Percentiles rank a stretch among this genome's conserved stretches.
Conservation (phyloP, 2,797 vertebrate species). For the Pseudochirops cupreus region DNA sequence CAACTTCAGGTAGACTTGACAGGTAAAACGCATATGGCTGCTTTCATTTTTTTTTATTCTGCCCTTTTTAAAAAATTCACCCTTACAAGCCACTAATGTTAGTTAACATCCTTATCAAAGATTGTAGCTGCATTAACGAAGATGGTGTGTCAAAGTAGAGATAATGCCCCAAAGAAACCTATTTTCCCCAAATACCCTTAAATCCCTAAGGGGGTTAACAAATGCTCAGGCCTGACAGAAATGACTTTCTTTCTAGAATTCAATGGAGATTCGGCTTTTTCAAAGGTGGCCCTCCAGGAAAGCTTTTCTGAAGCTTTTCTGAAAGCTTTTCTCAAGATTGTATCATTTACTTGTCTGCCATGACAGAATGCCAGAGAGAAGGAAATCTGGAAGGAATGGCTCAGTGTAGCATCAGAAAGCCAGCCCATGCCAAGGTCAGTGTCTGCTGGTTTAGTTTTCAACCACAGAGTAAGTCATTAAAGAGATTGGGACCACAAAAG, state of each 20-base stretch:
- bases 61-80: conserved; percentile 47
- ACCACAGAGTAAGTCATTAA: conserved; percentile 53
- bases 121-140: conserved; percentile 51
- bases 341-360: conserved; percentile 70
- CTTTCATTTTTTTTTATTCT: conserved; percentile 50
- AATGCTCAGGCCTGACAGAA: conserved; percentile 52
- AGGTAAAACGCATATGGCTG: conserved; percentile 49
- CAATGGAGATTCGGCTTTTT: conserved; percentile 67
- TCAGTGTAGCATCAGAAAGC: conserved; percentile 29
- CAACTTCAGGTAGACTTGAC: conserved; percentile 66
- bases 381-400: conserved; percentile 50
- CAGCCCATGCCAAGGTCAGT: conserved; percentile 45
- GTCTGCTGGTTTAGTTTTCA: conserved; percentile 49
- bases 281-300: conserved; percentile 56
- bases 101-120: conserved; percentile 63
- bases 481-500: conserved; percentile 35
- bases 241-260: conserved; percentile 70
- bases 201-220: conserved; percentile 56
- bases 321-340: conserved; percentile 70
- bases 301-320: too few relatives aligned
- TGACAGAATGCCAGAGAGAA: conserved; percentile 70
- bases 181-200: conserved; percentile 60
- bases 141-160: conserved; percentile 58
- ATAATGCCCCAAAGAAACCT: conserved; percentile 51
- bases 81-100: conserved; percentile 63